phyloP scores from a whole-genome alignment of 2,797 vertebrate species.

The Chaetodon trifasciatus region DNA sequence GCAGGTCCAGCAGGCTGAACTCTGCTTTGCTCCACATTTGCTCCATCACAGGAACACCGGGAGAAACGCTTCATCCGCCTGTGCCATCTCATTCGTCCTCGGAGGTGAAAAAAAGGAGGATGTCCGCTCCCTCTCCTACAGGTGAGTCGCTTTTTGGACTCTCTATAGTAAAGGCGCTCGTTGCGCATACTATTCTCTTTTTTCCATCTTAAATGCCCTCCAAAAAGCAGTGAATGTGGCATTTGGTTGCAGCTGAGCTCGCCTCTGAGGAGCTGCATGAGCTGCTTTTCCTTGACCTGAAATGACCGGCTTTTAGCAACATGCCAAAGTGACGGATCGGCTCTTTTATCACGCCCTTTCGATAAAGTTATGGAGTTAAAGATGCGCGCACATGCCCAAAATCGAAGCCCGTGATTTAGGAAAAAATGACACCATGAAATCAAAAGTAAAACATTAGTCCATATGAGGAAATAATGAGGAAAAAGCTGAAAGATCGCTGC shows the following conservation, averaged over 20 bases:
- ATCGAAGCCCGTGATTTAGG: background rate
- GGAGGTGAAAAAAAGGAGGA: constrained; percentile 31
- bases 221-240: background rate
- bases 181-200: background rate
- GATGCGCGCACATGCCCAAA: background rate
- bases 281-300: constrained; percentile 50
- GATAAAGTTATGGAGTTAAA: background rate
- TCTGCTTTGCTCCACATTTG: constrained; percentile 1
- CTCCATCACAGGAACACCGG: constrained; percentile 11
- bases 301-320: constrained; percentile 37
- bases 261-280: background rate
- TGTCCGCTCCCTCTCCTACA: constrained; percentile 75
- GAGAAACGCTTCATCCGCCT: constrained; percentile 10
- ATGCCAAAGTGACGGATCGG: constrained; percentile 22
- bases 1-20: constrained; percentile 18
- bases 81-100: constrained; percentile 42
- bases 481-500: background rate
- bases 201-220: background rate
- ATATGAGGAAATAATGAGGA: too few species aligned
- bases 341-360: constrained; percentile 5
- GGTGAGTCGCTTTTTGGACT: constrained; percentile 71
- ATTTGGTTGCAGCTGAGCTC: background rate
- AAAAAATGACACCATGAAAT: accelerated
- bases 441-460: background rate
- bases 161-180: too few species aligned